Base-by-base conservation (phyloP, 2,797 vertebrate genomes). In the Sebastiscus tertius region DNA sequence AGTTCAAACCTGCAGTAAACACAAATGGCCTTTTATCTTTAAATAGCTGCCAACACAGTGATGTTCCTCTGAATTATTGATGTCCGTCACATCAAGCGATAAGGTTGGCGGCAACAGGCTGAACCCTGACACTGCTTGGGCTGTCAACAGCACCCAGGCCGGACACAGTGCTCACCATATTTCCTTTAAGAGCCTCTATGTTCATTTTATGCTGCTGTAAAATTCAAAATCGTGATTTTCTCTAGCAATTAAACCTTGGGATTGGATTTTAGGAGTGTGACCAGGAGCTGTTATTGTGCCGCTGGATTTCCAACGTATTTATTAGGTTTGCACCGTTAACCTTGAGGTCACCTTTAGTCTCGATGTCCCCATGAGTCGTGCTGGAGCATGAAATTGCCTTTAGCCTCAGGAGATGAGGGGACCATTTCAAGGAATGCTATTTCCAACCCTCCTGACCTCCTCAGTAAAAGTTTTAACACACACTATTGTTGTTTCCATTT, bases 331-430 rank as follows among this genome's bases (percentile, higher is more conserved):
- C 42, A 63, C 74, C 82, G 80, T 86, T 92, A 87, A 92, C 92
- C 88, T 92, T 90, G 82, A 88, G 88, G 81, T 94, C 90, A 91
- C 89, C 89, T 93, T 90, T 82, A 75, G 72, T 77, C 63, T 61
- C 14, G 49, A 79, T 68, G 85, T 79, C 72, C 87, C 75, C 73
- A 58, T 49, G 90, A 89, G 77, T 86, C 14, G 90, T 90, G 87
- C 79, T 87, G 85, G 87, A 93, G 88, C 92, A 90, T 94, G 93
- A 94, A 94, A 94, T 95, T 93, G 87, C 90, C 87, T 92, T 89
- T 88, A 85, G 77, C 88, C 86, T 89, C 87, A 60, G 77, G 86
- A 91, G 89, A 90, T 84, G 84, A 22, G 81, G 69, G 71, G 71
- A 78, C 76, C 81, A 84, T 83, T 90, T 90, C 77, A 68, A 72